Conservation (phyloP, 2,888 invertebrate species). For the Ametastegia equiseti region DNA sequence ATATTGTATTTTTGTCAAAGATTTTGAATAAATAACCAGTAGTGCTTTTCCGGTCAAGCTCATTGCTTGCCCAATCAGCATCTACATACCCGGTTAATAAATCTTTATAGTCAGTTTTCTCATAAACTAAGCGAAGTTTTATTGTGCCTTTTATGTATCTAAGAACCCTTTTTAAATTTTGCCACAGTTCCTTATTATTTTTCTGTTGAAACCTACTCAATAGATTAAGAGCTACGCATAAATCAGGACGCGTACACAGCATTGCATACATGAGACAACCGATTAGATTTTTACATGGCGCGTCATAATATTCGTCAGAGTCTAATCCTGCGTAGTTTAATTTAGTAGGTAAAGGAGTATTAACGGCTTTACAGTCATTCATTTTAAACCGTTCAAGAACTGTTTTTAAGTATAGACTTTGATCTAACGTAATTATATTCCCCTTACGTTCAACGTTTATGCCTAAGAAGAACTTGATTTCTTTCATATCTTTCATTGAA, state of each 20-base stretch:
- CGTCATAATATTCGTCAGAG: constrained; percentile 22
- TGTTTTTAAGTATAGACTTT: too few relatives aligned
- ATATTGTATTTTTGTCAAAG: constrained; percentile 48
- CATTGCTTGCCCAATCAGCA: constrained; percentile 15
- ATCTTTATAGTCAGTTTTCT: background rate
- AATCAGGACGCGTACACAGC: constrained; percentile 6
- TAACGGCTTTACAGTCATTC: background rate
- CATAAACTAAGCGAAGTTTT: background rate
- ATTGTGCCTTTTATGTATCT: background rate
- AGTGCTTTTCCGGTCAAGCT: constrained; percentile 30
- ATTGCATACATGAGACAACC: constrained; percentile 32
- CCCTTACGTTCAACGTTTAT: too few relatives aligned
- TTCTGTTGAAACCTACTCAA: background rate
- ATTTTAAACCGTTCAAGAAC: too few relatives aligned
- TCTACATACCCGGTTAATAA: background rate
- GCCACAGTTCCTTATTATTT: constrained; percentile 12
- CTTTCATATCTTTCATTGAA: too few relatives aligned
- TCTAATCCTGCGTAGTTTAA: constrained; percentile 29
- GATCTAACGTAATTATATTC: too few relatives aligned
- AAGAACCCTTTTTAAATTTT: background rate
- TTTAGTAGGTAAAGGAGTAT: constrained; percentile 30
- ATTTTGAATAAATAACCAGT: constrained; percentile 30
- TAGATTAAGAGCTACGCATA: background rate
- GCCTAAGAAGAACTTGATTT: too few relatives aligned
- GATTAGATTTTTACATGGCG: constrained; percentile 29